These are phyloP conservation scores for Myotis davidii DNA, from an alignment of 2,113 vertebrate genomes.

Conservation along the genomic window DNA sequence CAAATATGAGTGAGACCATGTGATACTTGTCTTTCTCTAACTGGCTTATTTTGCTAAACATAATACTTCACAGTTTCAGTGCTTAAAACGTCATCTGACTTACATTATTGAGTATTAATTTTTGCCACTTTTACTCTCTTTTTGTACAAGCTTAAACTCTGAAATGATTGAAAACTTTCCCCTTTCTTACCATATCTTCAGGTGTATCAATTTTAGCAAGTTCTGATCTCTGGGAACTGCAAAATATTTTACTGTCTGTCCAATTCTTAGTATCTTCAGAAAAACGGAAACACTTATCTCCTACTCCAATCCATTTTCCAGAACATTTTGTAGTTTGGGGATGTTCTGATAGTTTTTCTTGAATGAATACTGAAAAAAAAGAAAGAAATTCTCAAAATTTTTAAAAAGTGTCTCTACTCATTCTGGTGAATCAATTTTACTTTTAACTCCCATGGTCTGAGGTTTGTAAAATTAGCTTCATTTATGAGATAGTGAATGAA, in stretches of 20 bases:
- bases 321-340: neutral
- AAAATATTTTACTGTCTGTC: neutral
- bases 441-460: neutral
- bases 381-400: neutral
- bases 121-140: neutral
- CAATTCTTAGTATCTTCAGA: constrained; percentile 3
- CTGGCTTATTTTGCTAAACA: no score
- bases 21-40: no score
- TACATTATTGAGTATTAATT: neutral
- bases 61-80: neutral
- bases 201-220: neutral
- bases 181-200: constrained; percentile 11
- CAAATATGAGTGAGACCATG: no score
- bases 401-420: neutral
- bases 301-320: neutral
- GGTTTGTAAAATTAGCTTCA: neutral
- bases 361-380: neutral
- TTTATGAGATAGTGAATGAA: neutral
- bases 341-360: neutral
- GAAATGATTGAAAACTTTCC: neutral
- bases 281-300: constrained; percentile 5
- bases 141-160: neutral
- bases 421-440: neutral
- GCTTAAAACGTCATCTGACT: neutral
- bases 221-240: neutral